Conservation (phyloP, 2,797 vertebrate species). For the Lerista edwardsae region DNA sequence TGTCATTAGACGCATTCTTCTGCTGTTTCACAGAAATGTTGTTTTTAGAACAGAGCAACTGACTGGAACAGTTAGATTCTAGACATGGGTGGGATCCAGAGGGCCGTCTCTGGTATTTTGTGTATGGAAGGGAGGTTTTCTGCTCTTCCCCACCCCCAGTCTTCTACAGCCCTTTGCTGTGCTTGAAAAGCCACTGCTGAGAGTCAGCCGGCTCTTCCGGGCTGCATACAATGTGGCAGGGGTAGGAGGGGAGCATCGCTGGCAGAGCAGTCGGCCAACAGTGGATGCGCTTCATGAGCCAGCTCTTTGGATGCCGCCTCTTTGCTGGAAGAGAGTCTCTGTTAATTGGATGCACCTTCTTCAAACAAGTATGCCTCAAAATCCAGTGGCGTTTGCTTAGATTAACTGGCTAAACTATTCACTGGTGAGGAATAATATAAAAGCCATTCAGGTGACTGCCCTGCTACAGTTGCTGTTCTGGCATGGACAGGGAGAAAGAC, state of each 20-base stretch:
- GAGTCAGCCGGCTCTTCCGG: neutral
- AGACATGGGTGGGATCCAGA: neutral
- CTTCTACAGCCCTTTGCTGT: neutral
- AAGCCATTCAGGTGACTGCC: neutral
- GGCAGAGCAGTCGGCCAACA: neutral
- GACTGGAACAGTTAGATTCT: neutral
- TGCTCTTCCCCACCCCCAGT: neutral
- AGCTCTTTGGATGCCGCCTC: neutral
- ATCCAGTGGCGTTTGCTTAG: neutral
- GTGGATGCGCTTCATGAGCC: neutral
- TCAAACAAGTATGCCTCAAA: neutral
- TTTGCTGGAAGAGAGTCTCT: neutral
- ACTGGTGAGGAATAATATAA: neutral
- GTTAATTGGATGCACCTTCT: neutral
- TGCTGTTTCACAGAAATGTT: neutral
- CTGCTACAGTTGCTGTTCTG: neutral
- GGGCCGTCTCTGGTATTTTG: neutral
- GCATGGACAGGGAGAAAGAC: neutral
- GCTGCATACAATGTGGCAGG: neutral
- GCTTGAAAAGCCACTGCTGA: neutral
- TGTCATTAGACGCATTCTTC: neutral
- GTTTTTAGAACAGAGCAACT: neutral
- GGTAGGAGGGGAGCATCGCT: neutral
- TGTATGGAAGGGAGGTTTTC: neutral
- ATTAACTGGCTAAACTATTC: neutral